Evolutionary conservation across 1,140 invertebrate genomes (phyloP).

Genomic region (Centruroides sculpturatus): DNA sequence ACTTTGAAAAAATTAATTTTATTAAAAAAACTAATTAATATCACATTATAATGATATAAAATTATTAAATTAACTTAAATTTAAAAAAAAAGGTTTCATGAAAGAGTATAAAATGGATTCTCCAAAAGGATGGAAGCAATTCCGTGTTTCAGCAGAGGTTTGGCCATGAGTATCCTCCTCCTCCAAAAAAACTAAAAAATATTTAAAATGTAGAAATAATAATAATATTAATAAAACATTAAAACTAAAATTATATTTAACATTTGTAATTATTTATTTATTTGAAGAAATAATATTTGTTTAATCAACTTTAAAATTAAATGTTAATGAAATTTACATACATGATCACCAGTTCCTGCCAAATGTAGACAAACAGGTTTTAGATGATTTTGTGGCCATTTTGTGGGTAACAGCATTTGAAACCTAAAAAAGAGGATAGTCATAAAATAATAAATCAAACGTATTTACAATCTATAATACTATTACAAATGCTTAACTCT

Average conservation of each 20-base stretch:
- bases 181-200: conserved; percentile 74
- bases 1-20: background rate
- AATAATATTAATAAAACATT: too few relatives aligned
- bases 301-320: too few relatives aligned
- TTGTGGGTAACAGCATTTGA: conserved; percentile 57
- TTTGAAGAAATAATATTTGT: too few relatives aligned
- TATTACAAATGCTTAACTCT: background rate
- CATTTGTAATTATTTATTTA: too few relatives aligned
- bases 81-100: background rate
- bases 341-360: conserved; percentile 97
- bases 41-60: background rate
- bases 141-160: conserved; percentile 72
- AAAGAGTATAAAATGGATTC: conserved; percentile 81
- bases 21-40: background rate
- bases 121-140: conserved; percentile 89
- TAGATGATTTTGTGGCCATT: conserved; percentile 47
- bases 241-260: too few relatives aligned
- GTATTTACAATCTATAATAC: background rate
- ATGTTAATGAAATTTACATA: conserved; percentile 34
- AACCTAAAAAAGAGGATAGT: conserved; percentile 19
- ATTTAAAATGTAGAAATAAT: background rate
- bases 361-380: conserved; percentile 86
- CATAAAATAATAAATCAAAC: background rate
- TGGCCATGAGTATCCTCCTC: conserved; percentile 72
- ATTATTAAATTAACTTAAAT: background rate